Evolutionary conservation across 2,888 invertebrate genomes (phyloP), one percentile per base, ranked within the genome.

Genomic region (Baccha elongata): DNA sequence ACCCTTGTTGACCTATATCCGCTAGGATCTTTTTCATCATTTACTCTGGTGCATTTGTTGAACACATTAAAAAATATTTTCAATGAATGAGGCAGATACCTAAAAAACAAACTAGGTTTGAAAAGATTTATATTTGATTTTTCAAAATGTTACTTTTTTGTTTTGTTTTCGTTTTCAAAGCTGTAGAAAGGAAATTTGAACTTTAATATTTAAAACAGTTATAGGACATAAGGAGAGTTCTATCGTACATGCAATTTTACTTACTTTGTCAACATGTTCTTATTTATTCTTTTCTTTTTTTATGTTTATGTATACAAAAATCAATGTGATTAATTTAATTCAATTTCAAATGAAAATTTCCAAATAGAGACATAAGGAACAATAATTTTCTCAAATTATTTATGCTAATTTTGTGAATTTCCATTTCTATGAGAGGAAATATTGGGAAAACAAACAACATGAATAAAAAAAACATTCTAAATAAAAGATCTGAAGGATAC

Each of bases 291-390:
- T 5, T 32, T 23, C n/a, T n/a, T n/a, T n/a, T n/a, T n/a, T n/a
- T n/a, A n/a, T n/a, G n/a, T n/a, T n/a, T n/a, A n/a, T n/a, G n/a
- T n/a, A n/a, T n/a, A n/a, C 21, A 10, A 17, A 21, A 21, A 19
- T 73, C 44, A 17, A 46, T 46, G 46, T 73, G 53, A 73, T 73
- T 46, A 73, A 55, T 74, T 21, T 55, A 32, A 37, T 67, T 37
- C 58, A 58, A 67, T 50, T 58, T 58, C 8, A 32, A 26, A 46
- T 64, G 37, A 7, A 69, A 72, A 72, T 64, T 44, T 64, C 44
- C n/a, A n/a, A n/a, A n/a, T 11, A 23, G 11, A 60, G 13, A n/a
- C n/a, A n/a, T n/a, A n/a, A n/a, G n/a, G n/a, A 52, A 21, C 32
- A 52, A 50, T n/a, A 17, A 53, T 72, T 32, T 62, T 32, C 11